Conservation (phyloP, 2,888 invertebrate species). For the Nemapogon koenigi region DNA sequence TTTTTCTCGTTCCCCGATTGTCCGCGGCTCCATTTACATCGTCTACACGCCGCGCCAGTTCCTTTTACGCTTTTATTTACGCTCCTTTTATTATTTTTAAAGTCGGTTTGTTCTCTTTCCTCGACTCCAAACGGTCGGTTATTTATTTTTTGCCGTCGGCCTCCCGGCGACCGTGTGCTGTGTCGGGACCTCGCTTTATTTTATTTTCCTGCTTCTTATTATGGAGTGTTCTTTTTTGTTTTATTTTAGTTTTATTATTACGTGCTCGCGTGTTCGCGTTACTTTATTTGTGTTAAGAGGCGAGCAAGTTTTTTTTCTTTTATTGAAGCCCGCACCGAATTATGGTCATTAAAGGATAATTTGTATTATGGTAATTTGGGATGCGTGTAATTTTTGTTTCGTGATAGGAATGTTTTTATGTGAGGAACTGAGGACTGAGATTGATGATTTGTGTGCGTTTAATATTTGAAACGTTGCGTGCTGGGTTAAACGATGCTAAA, state of each 20-base stretch:
- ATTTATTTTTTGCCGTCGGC: slow-evolving; percentile 60
- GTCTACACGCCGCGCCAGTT: slow-evolving; percentile 62
- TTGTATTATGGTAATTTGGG: slow-evolving; percentile 63
- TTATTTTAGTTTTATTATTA: slow-evolving; percentile 46
- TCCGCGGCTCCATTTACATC: slow-evolving; percentile 64
- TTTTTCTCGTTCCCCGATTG: slow-evolving; percentile 57
- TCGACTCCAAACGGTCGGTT: slow-evolving; percentile 55
- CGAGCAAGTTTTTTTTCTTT: slow-evolving; percentile 47
- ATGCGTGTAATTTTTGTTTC: slow-evolving; percentile 62
- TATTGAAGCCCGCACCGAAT: slow-evolving; percentile 59
- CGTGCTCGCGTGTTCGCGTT: slow-evolving; percentile 58
- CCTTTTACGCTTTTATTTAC: slow-evolving; percentile 66
- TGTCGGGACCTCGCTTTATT: slow-evolving; percentile 55
- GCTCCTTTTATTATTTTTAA: slow-evolving; percentile 64
- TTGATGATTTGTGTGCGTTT: slow-evolving; percentile 34
- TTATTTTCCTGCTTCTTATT: slow-evolving; percentile 65
- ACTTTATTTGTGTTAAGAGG: slow-evolving; percentile 63
- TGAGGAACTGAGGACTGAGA: slow-evolving; percentile 29
- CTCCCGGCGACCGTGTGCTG: slow-evolving; percentile 64
- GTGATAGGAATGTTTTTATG: slow-evolving; percentile 55
- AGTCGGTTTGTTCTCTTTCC: slow-evolving; percentile 61
- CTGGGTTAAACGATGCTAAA: background rate
- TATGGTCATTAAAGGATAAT: slow-evolving; percentile 65
- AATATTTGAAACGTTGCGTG: slow-evolving; percentile 18
- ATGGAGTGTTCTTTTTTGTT: slow-evolving; percentile 51